These are phyloP conservation scores for Drosophila triauraria DNA, from an alignment of 1,140 invertebrate species.

Conservation along the genomic window DNA sequence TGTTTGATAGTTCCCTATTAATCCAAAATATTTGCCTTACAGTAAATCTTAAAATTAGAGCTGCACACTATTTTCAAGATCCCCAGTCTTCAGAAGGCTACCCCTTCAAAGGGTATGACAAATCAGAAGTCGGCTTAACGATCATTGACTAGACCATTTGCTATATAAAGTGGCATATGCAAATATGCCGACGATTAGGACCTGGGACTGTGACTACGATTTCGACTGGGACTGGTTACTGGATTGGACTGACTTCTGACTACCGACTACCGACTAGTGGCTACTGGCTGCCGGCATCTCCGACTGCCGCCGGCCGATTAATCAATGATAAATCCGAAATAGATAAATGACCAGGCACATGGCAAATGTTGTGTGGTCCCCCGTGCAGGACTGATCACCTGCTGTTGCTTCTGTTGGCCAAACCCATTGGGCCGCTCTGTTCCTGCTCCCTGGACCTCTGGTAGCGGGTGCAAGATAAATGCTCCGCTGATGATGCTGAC, in stretches of 20 bases:
- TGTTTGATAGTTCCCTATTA: not conserved
- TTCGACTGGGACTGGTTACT: conserved; percentile 31
- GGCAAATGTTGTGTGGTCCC: conserved; percentile 74
- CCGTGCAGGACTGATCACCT: conserved; percentile 66
- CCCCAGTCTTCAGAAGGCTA: not conserved
- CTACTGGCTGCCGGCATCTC: conserved; percentile 38
- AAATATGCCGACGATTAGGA: conserved; percentile 79
- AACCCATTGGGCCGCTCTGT: conserved; percentile 25
- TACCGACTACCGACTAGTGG: conserved; percentile 21
- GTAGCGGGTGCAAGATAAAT: conserved; percentile 82
- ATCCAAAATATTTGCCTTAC: not conserved
- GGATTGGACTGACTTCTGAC: conserved; percentile 35
- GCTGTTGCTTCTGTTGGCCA: conserved; percentile 47
- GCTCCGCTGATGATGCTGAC: conserved; percentile 80
- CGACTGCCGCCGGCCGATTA: conserved; percentile 71
- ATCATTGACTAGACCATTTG: conserved; percentile 77
- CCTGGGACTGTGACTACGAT: conserved; percentile 5
- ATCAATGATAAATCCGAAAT: conserved; percentile 84
- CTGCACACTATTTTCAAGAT: not conserved
- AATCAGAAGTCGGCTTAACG: conserved; percentile 75
- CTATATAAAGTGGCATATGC: conserved; percentile 77
- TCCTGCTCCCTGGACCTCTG: conserved; percentile 4
- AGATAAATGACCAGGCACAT: conserved; percentile 79
- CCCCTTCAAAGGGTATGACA: conserved; percentile 25
- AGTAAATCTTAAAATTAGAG: not conserved